Evolutionary conservation across 2,888 invertebrate genomes (phyloP).

Genomic region (Hirudinaria manillensis): DNA sequence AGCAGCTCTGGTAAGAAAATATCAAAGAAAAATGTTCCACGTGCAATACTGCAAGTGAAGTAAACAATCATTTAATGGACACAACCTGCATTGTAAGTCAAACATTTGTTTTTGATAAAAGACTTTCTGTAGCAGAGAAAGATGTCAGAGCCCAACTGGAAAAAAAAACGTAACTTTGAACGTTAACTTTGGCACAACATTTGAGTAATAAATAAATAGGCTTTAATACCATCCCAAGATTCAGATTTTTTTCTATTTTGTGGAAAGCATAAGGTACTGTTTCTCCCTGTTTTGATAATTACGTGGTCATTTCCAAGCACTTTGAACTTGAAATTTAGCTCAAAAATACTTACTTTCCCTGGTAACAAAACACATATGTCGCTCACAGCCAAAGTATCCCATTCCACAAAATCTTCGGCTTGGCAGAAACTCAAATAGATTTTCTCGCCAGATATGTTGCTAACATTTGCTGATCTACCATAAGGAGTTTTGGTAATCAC

Average conservation of each 20-base stretch:
- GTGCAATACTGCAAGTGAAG: too few species aligned
- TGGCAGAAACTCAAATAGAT: constrained; percentile 27
- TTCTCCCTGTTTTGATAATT: constrained; percentile 28
- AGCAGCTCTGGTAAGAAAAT: constrained; percentile 19
- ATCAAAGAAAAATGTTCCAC: neutral
- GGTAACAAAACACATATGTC: constrained; percentile 29
- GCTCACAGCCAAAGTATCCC: constrained; percentile 29
- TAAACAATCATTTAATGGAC: neutral
- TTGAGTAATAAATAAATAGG: too few species aligned
- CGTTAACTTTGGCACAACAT: too few species aligned
- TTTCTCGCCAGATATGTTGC: constrained; percentile 24
- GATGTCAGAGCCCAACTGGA: constrained; percentile 31
- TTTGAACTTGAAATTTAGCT: neutral
- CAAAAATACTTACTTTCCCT: constrained; percentile 14
- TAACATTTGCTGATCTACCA: constrained; percentile 29
- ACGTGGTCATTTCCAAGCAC: neutral
- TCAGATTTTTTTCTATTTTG: constrained; percentile 32
- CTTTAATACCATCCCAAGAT: constrained; percentile 27
- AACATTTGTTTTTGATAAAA: constrained; percentile 30
- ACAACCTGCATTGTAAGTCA: constrained; percentile 29
- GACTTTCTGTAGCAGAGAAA: constrained; percentile 33
- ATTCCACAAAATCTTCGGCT: constrained; percentile 25
- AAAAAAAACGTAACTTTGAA: neutral
- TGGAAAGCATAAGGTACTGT: constrained; percentile 30
- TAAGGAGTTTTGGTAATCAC: constrained; percentile 25